Conservation (phyloP, 2,888 invertebrate genomes). For the Lutraria lutraria region DNA sequence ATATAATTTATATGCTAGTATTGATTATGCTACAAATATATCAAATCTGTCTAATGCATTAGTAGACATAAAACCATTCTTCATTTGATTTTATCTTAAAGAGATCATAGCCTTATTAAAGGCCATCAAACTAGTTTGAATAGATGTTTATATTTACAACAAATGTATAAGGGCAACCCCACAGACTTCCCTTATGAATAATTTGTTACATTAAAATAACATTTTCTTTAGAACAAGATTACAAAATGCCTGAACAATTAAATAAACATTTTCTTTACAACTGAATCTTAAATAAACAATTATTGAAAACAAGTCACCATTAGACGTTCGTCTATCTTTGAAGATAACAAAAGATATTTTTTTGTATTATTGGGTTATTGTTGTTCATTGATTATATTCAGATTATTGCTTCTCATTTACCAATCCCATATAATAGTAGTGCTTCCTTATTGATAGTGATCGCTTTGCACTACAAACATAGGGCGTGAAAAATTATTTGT, state of each 20-base stretch:
- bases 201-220: not conserved
- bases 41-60: no score
- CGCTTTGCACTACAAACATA: no score
- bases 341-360: not conserved
- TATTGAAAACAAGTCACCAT: conserved; percentile 22
- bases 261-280: conserved; percentile 9
- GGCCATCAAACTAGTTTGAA: not conserved
- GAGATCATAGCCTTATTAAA: not conserved
- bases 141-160: not conserved
- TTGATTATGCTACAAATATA: no score
- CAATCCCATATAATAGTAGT: not conserved
- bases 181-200: not conserved
- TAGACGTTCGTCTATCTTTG: not conserved
- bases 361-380: not conserved
- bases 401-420: not conserved
- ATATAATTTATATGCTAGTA: no score
- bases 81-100: not conserved
- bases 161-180: not conserved
- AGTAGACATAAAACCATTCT: no score
- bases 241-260: not conserved
- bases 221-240: not conserved
- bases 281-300: not conserved
- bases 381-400: not conserved
- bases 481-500: no score
- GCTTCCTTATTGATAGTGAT: no score